A percentile compares a stretch with the other conserved stretches of the same genome.
Evolutionary conservation across 2,888 invertebrate species (phyloP).

Genomic region (Agrochola circellaris): DNA sequence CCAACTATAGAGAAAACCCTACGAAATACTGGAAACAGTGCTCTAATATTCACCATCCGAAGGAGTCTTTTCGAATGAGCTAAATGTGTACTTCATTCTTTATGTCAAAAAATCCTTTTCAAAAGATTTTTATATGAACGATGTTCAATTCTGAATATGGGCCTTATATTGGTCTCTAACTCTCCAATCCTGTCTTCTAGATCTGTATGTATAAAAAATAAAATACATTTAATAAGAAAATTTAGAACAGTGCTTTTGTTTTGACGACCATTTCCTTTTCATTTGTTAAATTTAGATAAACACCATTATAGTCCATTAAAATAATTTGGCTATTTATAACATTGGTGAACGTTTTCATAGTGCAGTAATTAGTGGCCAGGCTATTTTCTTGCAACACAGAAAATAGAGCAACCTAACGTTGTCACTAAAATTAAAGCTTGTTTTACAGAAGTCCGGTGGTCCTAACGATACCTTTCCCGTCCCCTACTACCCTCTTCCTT

Average conservation of each 20-base stretch:
- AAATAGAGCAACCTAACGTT: conserved; percentile 34
- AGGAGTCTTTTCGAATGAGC: background rate
- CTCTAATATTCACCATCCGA: too few species aligned
- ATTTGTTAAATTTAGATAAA: conserved; percentile 18
- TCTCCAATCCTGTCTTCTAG: background rate
- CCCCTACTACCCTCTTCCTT: conserved; percentile 73
- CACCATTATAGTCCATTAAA: background rate
- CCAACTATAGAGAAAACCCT: background rate
- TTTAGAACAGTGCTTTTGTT: conserved; percentile 13
- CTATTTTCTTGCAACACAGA: conserved; percentile 25
- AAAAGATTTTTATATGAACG: background rate
- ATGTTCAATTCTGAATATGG: background rate
- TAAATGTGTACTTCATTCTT: background rate
- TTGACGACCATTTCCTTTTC: conserved; percentile 4
- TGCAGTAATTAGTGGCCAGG: conserved; percentile 54
- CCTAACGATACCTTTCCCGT: conserved; percentile 76
- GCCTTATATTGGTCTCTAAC: background rate
- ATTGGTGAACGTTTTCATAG: conserved; percentile 17
- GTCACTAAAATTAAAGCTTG: conserved; percentile 63
- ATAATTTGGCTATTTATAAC: background rate
- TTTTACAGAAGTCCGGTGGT: conserved; percentile 88
- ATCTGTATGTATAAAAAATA: background rate
- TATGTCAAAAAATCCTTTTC: background rate
- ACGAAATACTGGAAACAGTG: background rate
- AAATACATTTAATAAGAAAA: conserved; percentile 15